phyloP scores from a whole-genome alignment of 2,888 invertebrate genomes.

The Tetramorium bicarinatum region DNA sequence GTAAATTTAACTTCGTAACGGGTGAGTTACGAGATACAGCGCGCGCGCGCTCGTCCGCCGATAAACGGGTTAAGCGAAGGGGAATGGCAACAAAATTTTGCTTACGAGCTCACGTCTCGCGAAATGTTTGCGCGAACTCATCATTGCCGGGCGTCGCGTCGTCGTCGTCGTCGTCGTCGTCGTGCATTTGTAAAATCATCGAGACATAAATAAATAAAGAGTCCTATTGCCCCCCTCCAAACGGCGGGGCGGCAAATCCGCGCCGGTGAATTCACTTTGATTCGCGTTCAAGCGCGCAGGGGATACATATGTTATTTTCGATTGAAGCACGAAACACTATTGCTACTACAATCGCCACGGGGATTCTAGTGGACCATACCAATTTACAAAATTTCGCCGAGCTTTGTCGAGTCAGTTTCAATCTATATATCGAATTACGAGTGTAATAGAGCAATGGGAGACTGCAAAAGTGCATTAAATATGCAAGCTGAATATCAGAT shows the following conservation, averaged over 20 bases:
- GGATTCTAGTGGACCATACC: constrained; percentile 38
- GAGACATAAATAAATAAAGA: constrained; percentile 32
- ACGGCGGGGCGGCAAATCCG: constrained; percentile 7
- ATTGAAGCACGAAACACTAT: constrained; percentile 32
- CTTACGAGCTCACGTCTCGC: constrained; percentile 19
- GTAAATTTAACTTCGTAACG: constrained; percentile 46
- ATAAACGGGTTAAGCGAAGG: constrained; percentile 40
- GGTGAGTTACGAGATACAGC: constrained; percentile 22
- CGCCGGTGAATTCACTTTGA: constrained; percentile 22
- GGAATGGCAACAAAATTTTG: constrained; percentile 27
- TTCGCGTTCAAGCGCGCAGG: constrained; percentile 2
- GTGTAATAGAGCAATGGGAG: constrained; percentile 17
- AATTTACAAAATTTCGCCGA: constrained; percentile 50
- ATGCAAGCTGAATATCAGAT: constrained; percentile 36
- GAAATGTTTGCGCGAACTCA: constrained; percentile 30
- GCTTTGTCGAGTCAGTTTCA: constrained; percentile 49
- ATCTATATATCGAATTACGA: constrained; percentile 34
- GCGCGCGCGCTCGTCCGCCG: background rate
- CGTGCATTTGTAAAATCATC: constrained; percentile 7
- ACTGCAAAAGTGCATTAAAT: constrained; percentile 44
- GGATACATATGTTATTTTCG: constrained; percentile 33
- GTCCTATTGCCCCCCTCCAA: background rate
- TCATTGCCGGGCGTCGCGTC: background rate
- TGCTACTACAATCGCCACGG: constrained; percentile 30
- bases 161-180: constrained; percentile 3